Base-by-base conservation (phyloP, 2,888 invertebrate species). In the Reticulitermes lucifugus region DNA sequence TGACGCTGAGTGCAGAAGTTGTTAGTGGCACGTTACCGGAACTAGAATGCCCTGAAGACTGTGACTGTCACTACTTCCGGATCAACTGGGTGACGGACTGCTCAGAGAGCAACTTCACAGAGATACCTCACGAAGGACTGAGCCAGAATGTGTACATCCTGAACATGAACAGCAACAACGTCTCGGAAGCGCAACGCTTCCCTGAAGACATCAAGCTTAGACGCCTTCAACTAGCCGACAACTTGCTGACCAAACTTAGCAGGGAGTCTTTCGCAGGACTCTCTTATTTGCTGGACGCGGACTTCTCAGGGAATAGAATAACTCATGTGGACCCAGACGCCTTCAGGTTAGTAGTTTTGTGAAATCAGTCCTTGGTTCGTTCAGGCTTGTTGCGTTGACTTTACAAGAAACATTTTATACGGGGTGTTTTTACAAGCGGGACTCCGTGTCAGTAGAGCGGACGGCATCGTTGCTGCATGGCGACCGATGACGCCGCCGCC, bases 61-160 rank as follows among this genome's bases (percentile, higher is more conserved):
- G 95, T 89, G 95, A 95, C 89, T 95, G 95, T 89, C 94, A 95
- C 91, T 95, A 95, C 90, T 95, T 94, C 90, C 93, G 95, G 86
- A 93, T 95, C 89, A 95, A 95, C 91, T 95, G 95, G 95, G 95
- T 95, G 88, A 95, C 95, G 2, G 95, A 95, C 89, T 95, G 95
- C 88, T 95, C 95, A 0, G 95, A 95, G 88, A 95, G 94, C 90
- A 95, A 95, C 90, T 92, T 95, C 85, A 95, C 95, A 0, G 92
- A 92, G 86, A 93, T 95, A 51, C 95, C 95, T 0, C 94, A 94
- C 89, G 95, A 95, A 88, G 83, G 85, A 43, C 92, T 95, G 85
- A 95, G 95, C 89, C 91, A 92, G 70, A 94, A 95, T 89, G 95
- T 95, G 79, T 95, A 95, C 90, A 92, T 95, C 87, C 90, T 95